Evolutionary conservation across 2,888 invertebrate genomes (phyloP).

Genomic region (Ochropleura leucogaster): DNA sequence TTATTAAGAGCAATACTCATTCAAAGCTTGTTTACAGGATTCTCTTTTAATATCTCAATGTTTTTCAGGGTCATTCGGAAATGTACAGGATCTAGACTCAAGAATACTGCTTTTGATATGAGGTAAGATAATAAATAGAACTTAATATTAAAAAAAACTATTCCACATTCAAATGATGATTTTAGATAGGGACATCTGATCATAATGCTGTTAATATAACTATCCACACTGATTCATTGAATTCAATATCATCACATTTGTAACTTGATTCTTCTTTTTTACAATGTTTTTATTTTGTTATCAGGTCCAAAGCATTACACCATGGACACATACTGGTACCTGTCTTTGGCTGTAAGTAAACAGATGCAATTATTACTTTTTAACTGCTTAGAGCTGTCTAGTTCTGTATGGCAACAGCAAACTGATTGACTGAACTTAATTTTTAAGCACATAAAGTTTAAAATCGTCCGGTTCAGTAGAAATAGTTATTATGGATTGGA

Average conservation of each 20-base stretch:
- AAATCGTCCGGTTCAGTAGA: not conserved
- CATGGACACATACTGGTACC: not conserved
- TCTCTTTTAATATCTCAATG: not conserved
- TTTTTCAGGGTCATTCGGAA: constrained; percentile 15
- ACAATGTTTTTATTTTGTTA: constrained; percentile 16
- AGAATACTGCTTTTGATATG: not conserved
- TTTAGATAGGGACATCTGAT: constrained; percentile 86
- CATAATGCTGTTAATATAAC: constrained; percentile 84
- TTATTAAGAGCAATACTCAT: no score
- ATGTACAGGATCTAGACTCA: not conserved
- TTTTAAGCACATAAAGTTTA: no score
- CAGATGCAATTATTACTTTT: not conserved
- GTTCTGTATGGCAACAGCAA: no score
- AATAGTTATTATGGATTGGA: not conserved
- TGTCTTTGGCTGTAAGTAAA: constrained; percentile 34
- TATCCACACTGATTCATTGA: constrained; percentile 69
- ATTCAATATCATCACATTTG: not conserved
- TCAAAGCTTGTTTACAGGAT: not conserved
- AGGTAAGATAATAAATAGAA: constrained; percentile 16
- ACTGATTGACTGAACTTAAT: no score
- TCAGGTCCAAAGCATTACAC: constrained; percentile 14
- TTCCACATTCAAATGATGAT: constrained; percentile 75
- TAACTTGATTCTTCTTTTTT: not conserved
- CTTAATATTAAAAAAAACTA: not conserved
- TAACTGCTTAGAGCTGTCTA: no score